Percentiles rank a stretch among this genome's conserved stretches.
These are phyloP conservation scores for Teleiodes luculella DNA, from an alignment of 2,888 invertebrate genomes.

Conservation along the genomic window DNA sequence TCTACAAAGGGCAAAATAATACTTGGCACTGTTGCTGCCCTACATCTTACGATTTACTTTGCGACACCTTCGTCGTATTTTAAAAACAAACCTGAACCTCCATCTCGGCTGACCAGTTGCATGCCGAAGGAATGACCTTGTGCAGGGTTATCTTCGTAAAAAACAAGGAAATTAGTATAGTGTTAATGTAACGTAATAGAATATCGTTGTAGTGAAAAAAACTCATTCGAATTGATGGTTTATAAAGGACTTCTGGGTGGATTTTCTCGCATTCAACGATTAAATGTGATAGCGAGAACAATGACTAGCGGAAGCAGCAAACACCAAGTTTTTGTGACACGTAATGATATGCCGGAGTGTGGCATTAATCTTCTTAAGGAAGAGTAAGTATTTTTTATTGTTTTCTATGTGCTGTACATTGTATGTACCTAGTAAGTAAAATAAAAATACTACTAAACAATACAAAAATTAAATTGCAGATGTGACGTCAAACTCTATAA, in stretches of 20 bases:
- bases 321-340: constrained; percentile 81
- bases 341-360: constrained; percentile 79
- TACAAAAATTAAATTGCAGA: constrained; percentile 41
- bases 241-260: constrained; percentile 41
- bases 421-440: not conserved
- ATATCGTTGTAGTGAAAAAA: too few species aligned
- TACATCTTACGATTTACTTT: constrained; percentile 62
- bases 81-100: constrained; percentile 46
- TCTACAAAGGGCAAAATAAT: constrained; percentile 66
- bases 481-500: constrained; percentile 79
- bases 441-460: constrained; percentile 1
- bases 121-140: constrained; percentile 53
- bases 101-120: constrained; percentile 49
- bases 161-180: constrained; percentile 32
- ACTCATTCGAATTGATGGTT: constrained; percentile 43
- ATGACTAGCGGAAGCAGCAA: constrained; percentile 52
- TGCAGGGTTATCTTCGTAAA: constrained; percentile 21
- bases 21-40: constrained; percentile 56
- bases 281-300: constrained; percentile 35
- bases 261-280: not conserved
- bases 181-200: not conserved
- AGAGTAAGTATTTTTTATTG: constrained; percentile 69
- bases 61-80: constrained; percentile 70
- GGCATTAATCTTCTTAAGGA: constrained; percentile 79
- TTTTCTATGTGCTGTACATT: too few species aligned